phyloP scores from a whole-genome alignment of 2,797 vertebrate genomes.

The Aldrovandia affinis region DNA sequence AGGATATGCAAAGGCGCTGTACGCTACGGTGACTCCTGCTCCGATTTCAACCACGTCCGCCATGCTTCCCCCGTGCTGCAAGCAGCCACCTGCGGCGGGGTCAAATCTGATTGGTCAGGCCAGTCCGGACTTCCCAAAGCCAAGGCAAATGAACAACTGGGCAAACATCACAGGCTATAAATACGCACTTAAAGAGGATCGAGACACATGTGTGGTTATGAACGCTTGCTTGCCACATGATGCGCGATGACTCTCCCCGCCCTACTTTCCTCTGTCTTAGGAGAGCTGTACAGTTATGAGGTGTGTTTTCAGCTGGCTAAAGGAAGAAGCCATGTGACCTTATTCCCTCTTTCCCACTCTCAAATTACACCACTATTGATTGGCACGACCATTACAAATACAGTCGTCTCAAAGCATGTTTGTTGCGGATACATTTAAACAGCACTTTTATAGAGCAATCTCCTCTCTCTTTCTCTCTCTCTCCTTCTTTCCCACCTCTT shows the following conservation, averaged over 20 bases:
- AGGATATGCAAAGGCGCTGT: slow-evolving; percentile 28
- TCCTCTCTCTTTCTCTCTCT: too few relatives aligned
- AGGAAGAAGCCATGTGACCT: too few relatives aligned
- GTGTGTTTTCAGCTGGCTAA: not conserved
- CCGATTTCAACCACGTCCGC: not conserved
- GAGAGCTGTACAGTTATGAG: not conserved
- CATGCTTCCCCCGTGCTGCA: not conserved
- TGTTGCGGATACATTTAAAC: too few relatives aligned
- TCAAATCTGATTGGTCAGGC: not conserved
- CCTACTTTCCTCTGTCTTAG: not conserved
- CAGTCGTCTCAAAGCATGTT: too few relatives aligned
- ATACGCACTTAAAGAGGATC: not conserved
- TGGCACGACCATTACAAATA: too few relatives aligned
- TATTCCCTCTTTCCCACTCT: too few relatives aligned
- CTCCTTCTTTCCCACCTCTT: too few relatives aligned
- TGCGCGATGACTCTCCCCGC: not conserved
- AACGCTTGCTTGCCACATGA: not conserved
- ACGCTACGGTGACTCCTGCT: not conserved
- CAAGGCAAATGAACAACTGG: not conserved
- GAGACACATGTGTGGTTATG: not conserved
- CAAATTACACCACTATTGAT: too few relatives aligned
- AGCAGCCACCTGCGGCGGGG: not conserved
- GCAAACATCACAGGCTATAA: not conserved
- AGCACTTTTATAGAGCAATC: too few relatives aligned
- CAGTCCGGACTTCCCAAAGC: not conserved